Conservation (phyloP, 2,113 vertebrate species). For the Rhinolophus sinicus region DNA sequence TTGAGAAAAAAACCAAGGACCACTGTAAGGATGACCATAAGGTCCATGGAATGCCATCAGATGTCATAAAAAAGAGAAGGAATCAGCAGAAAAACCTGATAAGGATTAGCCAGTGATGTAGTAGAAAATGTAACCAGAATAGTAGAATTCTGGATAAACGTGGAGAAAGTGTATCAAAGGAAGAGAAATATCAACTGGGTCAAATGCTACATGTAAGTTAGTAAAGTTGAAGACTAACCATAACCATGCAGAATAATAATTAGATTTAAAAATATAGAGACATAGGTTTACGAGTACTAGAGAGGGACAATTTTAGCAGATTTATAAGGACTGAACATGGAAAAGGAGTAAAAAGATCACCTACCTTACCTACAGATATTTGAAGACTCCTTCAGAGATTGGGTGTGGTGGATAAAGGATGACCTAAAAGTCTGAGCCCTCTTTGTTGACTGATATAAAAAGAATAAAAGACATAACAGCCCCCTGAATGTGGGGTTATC, state of each 20-base stretch:
- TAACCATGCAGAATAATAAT: neutral
- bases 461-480: neutral
- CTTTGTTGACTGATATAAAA: neutral
- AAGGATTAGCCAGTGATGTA: neutral
- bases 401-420: neutral
- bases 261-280: neutral
- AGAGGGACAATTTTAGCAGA: neutral
- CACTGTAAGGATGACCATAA: neutral
- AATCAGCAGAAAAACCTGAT: neutral
- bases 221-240: neutral
- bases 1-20: neutral
- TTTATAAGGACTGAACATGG: neutral
- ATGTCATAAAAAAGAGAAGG: neutral
- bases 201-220: neutral
- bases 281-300: neutral
- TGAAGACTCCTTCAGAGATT: neutral
- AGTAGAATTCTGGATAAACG: neutral
- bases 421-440: neutral
- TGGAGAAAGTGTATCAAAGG: neutral
- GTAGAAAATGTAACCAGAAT: neutral
- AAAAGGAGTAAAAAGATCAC: neutral
- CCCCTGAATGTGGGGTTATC: neutral
- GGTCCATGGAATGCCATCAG: neutral
- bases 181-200: neutral
- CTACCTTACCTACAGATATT: neutral